Evolutionary conservation across 2,888 invertebrate species (phyloP), one percentile per base, ranked within the genome.

Genomic region (Portevinia maculata): DNA sequence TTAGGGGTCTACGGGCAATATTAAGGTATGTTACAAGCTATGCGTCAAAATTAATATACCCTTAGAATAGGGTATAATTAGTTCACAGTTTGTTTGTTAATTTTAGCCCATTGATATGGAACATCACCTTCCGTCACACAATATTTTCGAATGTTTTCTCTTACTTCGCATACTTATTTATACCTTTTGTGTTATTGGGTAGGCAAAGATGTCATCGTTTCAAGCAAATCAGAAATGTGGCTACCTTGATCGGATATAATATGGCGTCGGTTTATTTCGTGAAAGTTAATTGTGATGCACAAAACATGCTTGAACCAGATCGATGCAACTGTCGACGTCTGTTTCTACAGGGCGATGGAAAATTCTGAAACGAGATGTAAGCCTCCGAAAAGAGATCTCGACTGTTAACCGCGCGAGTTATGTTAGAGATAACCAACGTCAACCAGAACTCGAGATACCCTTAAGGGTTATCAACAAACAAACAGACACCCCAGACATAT

Each of bases 371-470:
- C 34, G 55, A 55, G 55, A 34, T 34, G 34, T 17, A 1, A 55
- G 55, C 37, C 55, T 55, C 8, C 55, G 34, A 55, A 55, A 55
- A 17, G 55, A 15, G 34, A 55, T 17, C 19, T 55, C 55, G 55
- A 55, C 55, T 19, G 55, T 55, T 6, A 55, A 55, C 7, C 19
- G 2, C 3, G 55, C 55, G 9, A 30, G 30, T 30, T 30, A 30
- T 7, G 30, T 30, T 30, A 30, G n/a, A n/a, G n/a, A n/a, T n/a
- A n/a, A n/a, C n/a, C n/a, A n/a, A n/a, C n/a, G n/a, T n/a, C n/a
- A n/a, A n/a, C n/a, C n/a, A n/a, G n/a, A n/a, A n/a, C n/a, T n/a
- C n/a, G n/a, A n/a, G n/a, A n/a, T n/a, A n/a, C n/a, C n/a, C n/a
- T n/a, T n/a, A n/a, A n/a, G n/a, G n/a, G n/a, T n/a, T n/a, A n/a